Conservation (phyloP, 1,140 invertebrate genomes). For the Macrostomum lignano region DNA sequence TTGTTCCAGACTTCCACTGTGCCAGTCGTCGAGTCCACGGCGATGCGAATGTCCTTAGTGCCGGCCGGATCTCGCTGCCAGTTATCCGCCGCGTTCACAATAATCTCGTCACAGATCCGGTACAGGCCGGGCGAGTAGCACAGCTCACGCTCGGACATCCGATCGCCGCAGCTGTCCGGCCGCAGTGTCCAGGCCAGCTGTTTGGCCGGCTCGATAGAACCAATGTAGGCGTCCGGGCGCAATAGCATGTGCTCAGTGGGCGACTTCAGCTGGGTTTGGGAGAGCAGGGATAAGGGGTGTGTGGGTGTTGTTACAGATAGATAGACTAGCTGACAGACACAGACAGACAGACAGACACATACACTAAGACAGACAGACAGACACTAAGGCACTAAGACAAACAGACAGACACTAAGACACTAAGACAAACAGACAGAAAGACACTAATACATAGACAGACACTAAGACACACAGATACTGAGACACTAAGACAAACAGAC, state of each 20-base stretch:
- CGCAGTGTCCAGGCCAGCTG: slow-evolving; percentile 62
- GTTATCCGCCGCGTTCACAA: slow-evolving; percentile 94
- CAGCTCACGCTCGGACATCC: slow-evolving; percentile 56
- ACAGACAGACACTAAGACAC: no score
- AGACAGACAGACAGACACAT: no score
- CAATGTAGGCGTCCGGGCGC: slow-evolving; percentile 91
- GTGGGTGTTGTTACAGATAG: no score
- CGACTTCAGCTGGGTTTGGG: slow-evolving; percentile 83
- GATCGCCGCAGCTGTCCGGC: slow-evolving; percentile 43
- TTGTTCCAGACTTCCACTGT: slow-evolving; percentile 85
- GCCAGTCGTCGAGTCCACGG: slow-evolving; percentile 57
- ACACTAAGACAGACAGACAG: no score
- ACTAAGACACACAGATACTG: no score
- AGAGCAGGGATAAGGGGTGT: no score
- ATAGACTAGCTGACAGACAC: no score
- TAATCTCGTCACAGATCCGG: slow-evolving; percentile 98
- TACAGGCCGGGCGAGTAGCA: slow-evolving; percentile 85
- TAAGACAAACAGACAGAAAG: no score
- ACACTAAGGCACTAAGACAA: no score
- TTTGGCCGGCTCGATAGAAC: slow-evolving; percentile 62
- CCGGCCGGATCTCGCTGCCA: slow-evolving; percentile 78
- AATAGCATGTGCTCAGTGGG: slow-evolving; percentile 89
- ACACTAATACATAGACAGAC: no score
- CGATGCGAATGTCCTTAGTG: slow-evolving; percentile 78
- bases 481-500: no score